A percentile compares a stretch with the other conserved stretches of the same genome.
Evolutionary conservation across 1,140 invertebrate species (phyloP).

Genomic region (Brachionus plicatilis): DNA sequence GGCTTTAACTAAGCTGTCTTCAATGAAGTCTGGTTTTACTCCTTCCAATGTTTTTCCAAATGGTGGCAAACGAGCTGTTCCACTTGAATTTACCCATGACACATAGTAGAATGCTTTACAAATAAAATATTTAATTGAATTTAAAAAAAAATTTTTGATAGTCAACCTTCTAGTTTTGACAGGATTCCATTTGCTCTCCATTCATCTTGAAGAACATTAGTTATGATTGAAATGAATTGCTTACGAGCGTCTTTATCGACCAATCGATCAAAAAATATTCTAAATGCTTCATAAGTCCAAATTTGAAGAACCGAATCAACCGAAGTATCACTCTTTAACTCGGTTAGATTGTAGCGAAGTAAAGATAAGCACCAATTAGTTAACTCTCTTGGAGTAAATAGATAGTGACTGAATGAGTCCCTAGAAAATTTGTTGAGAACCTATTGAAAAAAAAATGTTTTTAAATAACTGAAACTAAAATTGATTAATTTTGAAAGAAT

Average conservation of each 20-base stretch:
- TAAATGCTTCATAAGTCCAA: constrained; percentile 67
- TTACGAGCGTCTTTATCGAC: constrained; percentile 64
- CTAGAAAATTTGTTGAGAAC: constrained; percentile 36
- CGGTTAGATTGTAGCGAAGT: constrained; percentile 56
- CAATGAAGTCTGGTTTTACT: constrained; percentile 61
- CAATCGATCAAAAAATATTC: constrained; percentile 73
- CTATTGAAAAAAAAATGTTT: neutral
- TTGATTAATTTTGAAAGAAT: neutral
- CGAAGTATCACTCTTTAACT: constrained; percentile 46
- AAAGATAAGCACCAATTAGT: constrained; percentile 67
- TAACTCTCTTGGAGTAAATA: constrained; percentile 67
- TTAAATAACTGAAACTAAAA: neutral
- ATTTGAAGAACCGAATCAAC: constrained; percentile 59
- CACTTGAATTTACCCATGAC: constrained; percentile 52
- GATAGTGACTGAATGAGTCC: constrained; percentile 63
- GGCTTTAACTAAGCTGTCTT: constrained; percentile 62
- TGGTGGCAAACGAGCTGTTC: constrained; percentile 50
- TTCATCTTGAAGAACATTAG: constrained; percentile 56
- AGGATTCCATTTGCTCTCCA: constrained; percentile 57
- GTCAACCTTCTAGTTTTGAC: constrained; percentile 52
- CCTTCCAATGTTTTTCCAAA: constrained; percentile 60
- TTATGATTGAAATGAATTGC: constrained; percentile 65
- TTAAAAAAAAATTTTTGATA: neutral
- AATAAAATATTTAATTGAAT: neutral
- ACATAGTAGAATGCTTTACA: constrained; percentile 53